A percentile compares a stretch with the other conserved stretches of the same genome.
Evolutionary conservation across 2,888 invertebrate species (phyloP).

Genomic region (Eupithecia dodoneata): DNA sequence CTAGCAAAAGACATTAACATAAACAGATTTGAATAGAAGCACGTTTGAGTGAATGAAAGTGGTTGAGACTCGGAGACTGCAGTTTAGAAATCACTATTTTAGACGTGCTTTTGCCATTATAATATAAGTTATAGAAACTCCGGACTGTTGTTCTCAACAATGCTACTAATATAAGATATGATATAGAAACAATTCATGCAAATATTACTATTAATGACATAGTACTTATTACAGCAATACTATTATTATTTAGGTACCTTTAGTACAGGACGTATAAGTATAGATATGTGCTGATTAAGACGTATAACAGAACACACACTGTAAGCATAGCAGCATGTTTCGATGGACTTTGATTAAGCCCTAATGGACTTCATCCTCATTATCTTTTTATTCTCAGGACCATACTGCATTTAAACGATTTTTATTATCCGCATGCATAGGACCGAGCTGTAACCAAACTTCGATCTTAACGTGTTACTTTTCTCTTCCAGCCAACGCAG

Average conservation of each 20-base stretch:
- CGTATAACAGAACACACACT: background rate
- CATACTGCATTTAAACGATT: background rate
- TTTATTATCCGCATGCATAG: background rate
- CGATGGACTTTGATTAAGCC: background rate
- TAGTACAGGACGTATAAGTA: no score
- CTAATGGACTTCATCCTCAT: background rate
- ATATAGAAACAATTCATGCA: background rate
- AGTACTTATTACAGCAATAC: no score
- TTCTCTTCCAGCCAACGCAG: slow-evolving; percentile 86
- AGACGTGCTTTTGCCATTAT: background rate
- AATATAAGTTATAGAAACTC: background rate
- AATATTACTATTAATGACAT: background rate
- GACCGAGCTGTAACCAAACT: background rate
- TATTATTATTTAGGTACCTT: no score
- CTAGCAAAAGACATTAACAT: slow-evolving; percentile 36
- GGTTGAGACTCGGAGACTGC: slow-evolving; percentile 24
- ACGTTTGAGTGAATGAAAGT: slow-evolving; percentile 27
- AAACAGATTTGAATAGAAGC: slow-evolving; percentile 36
- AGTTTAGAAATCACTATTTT: slow-evolving; percentile 19
- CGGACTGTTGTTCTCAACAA: background rate
- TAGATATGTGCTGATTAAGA: no score
- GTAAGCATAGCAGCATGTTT: background rate
- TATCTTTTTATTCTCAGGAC: background rate
- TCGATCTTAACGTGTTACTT: background rate
- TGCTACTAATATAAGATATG: background rate